phyloP scores from a whole-genome alignment of 2,113 vertebrate species.

The Leptobrachium leishanense region DNA sequence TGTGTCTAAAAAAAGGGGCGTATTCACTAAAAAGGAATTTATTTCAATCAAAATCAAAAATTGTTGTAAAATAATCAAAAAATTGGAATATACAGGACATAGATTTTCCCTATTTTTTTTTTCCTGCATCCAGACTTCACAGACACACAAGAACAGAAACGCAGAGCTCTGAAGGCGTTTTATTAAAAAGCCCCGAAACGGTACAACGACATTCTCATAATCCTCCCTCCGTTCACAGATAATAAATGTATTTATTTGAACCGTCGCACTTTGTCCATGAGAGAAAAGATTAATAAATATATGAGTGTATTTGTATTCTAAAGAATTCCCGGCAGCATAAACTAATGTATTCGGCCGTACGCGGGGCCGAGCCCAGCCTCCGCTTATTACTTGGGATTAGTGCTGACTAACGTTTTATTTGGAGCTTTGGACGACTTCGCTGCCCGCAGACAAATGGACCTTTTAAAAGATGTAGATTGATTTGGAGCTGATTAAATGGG shows the following conservation, averaged over 20 bases:
- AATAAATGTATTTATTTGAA: constrained; percentile 25
- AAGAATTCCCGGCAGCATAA: constrained; percentile 9
- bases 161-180: neutral
- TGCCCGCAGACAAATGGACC: constrained; percentile 9
- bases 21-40: too few relatives aligned
- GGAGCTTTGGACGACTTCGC: constrained; percentile 1
- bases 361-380: constrained; percentile 7
- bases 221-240: neutral
- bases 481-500: neutral
- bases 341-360: constrained; percentile 8
- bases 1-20: too few relatives aligned
- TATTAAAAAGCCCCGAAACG: neutral
- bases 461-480: constrained; percentile 24
- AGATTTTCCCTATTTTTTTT: too few relatives aligned
- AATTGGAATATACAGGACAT: too few relatives aligned
- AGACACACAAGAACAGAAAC: neutral
- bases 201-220: neutral
- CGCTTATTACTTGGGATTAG: constrained; percentile 30
- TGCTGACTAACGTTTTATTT: constrained; percentile 39
- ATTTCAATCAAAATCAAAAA: too few relatives aligned
- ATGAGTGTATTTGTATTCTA: constrained; percentile 16
- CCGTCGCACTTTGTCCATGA: neutral
- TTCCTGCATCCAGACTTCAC: too few relatives aligned
- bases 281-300: constrained; percentile 25
- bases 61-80: too few relatives aligned